Conservation (phyloP, 2,888 invertebrate species). For the Stenoptilia bipunctidactyla region DNA sequence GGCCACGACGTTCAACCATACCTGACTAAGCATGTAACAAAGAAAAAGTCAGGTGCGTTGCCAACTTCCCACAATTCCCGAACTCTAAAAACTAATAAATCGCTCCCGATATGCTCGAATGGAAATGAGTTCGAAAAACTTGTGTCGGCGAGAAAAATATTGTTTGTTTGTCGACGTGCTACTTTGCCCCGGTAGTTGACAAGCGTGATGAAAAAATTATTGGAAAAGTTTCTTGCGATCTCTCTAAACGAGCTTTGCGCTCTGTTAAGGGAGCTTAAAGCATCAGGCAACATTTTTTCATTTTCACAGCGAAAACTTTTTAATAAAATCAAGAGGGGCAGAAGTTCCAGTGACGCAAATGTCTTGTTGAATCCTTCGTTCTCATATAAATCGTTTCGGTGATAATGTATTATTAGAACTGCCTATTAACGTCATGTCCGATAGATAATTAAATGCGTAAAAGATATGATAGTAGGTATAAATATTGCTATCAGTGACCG, state of each 20-base stretch:
- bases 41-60: not conserved
- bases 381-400: not conserved
- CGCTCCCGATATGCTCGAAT: constrained; percentile 35
- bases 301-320: not conserved
- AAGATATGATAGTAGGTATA: constrained; percentile 14
- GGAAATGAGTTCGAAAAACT: constrained; percentile 51
- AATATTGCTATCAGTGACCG: constrained; percentile 22
- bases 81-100: constrained; percentile 35
- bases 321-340: not conserved
- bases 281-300: constrained; percentile 15
- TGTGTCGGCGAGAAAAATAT: constrained; percentile 39
- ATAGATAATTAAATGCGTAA: not conserved
- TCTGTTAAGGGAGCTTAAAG: constrained; percentile 20
- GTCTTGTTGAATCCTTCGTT: not conserved
- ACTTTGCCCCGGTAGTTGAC: constrained; percentile 36
- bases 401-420: not conserved
- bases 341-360: no score
- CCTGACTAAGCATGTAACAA: not conserved
- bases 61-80: constrained; percentile 10
- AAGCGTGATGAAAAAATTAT: constrained; percentile 60
- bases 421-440: not conserved
- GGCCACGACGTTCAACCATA: not conserved
- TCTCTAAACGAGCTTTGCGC: constrained; percentile 30
- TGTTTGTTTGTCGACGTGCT: constrained; percentile 54
- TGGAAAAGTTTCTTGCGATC: constrained; percentile 45